Conservation (phyloP, 35 echinoderm and acorn worm species). For the Apostichopus californicus region DNA sequence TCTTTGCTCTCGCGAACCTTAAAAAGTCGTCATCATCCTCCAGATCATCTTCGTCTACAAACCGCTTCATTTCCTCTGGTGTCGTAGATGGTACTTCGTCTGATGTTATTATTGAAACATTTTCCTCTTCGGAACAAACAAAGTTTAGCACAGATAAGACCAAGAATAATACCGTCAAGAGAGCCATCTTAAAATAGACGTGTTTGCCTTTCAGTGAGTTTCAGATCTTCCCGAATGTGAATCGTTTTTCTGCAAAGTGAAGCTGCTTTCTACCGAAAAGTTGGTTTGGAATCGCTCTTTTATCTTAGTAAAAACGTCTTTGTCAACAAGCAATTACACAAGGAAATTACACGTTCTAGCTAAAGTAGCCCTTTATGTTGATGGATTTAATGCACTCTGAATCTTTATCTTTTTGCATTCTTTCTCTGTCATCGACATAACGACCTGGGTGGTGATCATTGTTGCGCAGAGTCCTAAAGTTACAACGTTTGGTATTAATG, state of each 20-base stretch:
- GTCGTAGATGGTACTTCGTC: constrained; percentile 19
- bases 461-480: no score
- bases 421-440: not conserved
- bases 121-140: not conserved
- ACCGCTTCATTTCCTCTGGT: constrained; percentile 7
- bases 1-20: constrained; percentile 17
- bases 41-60: constrained; percentile 11
- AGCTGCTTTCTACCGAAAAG: not conserved
- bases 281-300: not conserved
- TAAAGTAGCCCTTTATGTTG: not conserved
- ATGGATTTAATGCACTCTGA: not conserved
- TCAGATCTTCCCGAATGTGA: no score
- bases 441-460: not conserved
- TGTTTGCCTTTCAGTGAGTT: no score
- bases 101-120: constrained; percentile 10
- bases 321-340: not conserved
- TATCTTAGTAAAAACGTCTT: not conserved
- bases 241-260: not conserved
- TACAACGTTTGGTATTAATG: no score
- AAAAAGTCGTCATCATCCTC: not conserved
- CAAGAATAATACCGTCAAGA: not conserved
- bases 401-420: not conserved
- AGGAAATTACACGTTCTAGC: not conserved
- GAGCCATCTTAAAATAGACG: not conserved
- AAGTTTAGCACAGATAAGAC: not conserved